A percentile compares a stretch with the other conserved stretches of the same genome.
These are phyloP conservation scores for Hyperoplus lanceolatus DNA, from an alignment of 2,797 vertebrate genomes.

Conservation along the genomic window DNA sequence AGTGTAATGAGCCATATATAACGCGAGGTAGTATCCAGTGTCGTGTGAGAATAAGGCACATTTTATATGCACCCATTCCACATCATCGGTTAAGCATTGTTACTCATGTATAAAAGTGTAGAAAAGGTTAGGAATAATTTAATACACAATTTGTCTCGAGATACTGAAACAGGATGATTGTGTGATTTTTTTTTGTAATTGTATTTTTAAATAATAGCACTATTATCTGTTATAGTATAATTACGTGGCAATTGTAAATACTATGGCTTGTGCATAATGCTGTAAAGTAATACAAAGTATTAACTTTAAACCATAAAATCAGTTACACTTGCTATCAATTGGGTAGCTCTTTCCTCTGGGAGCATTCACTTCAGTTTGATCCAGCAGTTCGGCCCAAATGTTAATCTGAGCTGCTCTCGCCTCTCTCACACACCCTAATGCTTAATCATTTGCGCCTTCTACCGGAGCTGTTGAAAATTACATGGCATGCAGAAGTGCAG, in stretches of 20 bases:
- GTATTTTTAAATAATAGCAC: neutral
- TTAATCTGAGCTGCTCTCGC: constrained; percentile 53
- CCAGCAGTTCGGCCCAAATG: constrained; percentile 57
- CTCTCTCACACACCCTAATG: constrained; percentile 74
- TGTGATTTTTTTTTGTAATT: neutral
- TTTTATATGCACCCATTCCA: neutral
- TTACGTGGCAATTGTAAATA: constrained; percentile 4
- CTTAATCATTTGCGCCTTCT: constrained; percentile 96
- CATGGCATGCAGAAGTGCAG: constrained; percentile 56
- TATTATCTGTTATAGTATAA: neutral
- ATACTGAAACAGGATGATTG: neutral
- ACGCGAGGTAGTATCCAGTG: neutral
- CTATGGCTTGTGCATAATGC: neutral
- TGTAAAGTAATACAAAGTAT: constrained; percentile 16
- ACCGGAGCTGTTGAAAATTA: constrained; percentile 87
- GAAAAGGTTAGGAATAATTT: neutral
- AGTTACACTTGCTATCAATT: neutral
- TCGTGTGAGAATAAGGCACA: neutral
- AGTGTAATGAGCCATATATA: neutral
- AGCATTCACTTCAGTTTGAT: constrained; percentile 37
- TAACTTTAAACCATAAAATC: constrained; percentile 28
- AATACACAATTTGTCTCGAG: neutral
- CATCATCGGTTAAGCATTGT: neutral
- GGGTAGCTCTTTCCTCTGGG: constrained; percentile 30
- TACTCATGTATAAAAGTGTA: neutral